phyloP scores from a whole-genome alignment of 2,888 invertebrate species.

The Dryadula phaetusa region DNA sequence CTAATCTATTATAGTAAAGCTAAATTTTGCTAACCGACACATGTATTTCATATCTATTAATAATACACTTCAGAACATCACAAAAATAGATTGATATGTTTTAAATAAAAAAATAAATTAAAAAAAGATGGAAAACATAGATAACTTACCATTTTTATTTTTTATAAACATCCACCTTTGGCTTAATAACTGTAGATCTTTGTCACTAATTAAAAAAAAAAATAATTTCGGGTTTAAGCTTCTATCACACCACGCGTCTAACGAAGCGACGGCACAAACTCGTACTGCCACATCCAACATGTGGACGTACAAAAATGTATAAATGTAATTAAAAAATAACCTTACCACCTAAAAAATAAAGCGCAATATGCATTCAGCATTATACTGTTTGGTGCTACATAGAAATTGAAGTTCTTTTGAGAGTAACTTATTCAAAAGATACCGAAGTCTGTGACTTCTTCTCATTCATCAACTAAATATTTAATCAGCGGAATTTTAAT shows the following conservation, averaged over 20 bases:
- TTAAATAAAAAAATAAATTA: neutral
- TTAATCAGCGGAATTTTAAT: neutral
- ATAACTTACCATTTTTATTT: conserved; percentile 15
- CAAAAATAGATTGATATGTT: neutral
- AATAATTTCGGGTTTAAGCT: neutral
- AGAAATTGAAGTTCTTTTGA: conserved; percentile 15
- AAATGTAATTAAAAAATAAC: conserved; percentile 5
- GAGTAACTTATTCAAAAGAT: conserved; percentile 14
- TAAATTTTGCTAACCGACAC: neutral
- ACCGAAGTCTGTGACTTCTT: neutral
- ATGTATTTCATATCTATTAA: conserved; percentile 7
- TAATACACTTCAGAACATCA: neutral
- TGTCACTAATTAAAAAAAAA: conserved; percentile 18
- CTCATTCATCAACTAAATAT: neutral
- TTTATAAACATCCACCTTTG: conserved; percentile 4
- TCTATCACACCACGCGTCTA: conserved; percentile 37
- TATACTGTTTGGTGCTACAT: neutral
- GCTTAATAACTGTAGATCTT: conserved; percentile 12
- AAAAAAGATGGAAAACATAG: neutral
- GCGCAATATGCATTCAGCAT: neutral
- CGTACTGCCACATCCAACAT: conserved; percentile 37
- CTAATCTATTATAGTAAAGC: neutral
- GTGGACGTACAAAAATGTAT: conserved; percentile 4
- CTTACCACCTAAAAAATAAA: neutral
- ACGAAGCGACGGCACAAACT: conserved; percentile 33